Evolutionary conservation across 2,888 invertebrate species (phyloP), one percentile per base, ranked within the genome.

Genomic region (Dasypolia templi): DNA sequence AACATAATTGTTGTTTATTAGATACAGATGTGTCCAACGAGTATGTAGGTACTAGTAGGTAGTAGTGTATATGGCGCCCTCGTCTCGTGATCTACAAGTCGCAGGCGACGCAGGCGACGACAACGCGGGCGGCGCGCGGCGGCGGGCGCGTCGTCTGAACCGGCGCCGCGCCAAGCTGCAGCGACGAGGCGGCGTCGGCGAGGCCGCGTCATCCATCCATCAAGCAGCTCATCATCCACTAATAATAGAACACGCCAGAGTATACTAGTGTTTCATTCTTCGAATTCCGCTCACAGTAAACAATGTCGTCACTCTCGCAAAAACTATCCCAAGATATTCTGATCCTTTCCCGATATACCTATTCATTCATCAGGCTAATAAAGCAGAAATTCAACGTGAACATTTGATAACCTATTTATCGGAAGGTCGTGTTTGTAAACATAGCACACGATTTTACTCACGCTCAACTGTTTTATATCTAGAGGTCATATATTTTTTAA

Each of bases 141-240:
- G n/a, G n/a, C n/a, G n/a, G n/a, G n/a, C n/a, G n/a, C n/a, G n/a
- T n/a, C n/a, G n/a, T n/a, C n/a, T n/a, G n/a, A n/a, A n/a, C 72
- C 79, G 72, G 90, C 91, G 91, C 90, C 89, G 89, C 85, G 90
- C 91, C 92, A 91, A 86, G 87, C 86, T 87, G 86, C 84, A 85
- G 22, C 86, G 81, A 73, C 84, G 83, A 81, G 79, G 69, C 79
- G 82, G 53, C 74, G 79, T 86, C 91, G 90, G 88, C 93, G 94
- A 94, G 93, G 94, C 91, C 94, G 91, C 95, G 95, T 95, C 95
- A 95, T 93, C 91, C 92, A 94, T 94, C 95, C 93, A 93, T 94
- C 95, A 93, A 90, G 92, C 90, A 91, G 91, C 92, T 94, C 94
- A 95, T 95, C 95, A 94, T 92, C 83, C 75, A 90, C 94, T 94